These are phyloP conservation scores for Dinothrombium tinctorium DNA, from an alignment of 1,140 invertebrate species.

Conservation along the genomic window DNA sequence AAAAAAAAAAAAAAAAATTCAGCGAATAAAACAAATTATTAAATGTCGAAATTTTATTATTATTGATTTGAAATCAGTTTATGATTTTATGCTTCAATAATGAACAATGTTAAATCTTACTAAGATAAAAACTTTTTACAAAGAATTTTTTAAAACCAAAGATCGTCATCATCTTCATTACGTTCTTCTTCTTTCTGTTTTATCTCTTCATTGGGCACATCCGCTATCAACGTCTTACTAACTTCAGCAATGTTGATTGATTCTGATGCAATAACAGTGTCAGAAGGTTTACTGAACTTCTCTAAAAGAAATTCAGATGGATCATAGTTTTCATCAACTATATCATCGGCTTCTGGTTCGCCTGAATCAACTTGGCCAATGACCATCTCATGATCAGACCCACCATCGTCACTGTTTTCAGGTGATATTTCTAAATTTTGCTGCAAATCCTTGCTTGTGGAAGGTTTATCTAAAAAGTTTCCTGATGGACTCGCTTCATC, in stretches of 20 bases:
- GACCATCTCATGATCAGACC: background rate
- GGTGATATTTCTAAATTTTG: slow-evolving; percentile 21
- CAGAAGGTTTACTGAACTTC: slow-evolving; percentile 5
- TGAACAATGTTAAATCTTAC: too few relatives aligned
- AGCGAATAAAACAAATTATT: too few relatives aligned
- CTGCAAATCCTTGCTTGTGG: background rate
- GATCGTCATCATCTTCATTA: slow-evolving; percentile 25
- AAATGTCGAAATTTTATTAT: too few relatives aligned
- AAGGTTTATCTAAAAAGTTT: background rate
- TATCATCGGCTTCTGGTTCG: slow-evolving; percentile 35
- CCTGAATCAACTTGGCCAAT: slow-evolving; percentile 1
- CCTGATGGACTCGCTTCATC: background rate
- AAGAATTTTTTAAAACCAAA: slow-evolving; percentile 34
- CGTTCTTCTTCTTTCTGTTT: slow-evolving; percentile 17
- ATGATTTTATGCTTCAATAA: too few relatives aligned
- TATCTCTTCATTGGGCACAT: too few relatives aligned
- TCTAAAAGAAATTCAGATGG: slow-evolving; percentile 50
- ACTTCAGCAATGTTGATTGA: slow-evolving; percentile 40
- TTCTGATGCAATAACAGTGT: slow-evolving; percentile 49
- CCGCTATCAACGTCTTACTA: too few relatives aligned
- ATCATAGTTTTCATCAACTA: slow-evolving; percentile 62
- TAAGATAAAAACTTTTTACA: too few relatives aligned
- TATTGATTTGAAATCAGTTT: too few relatives aligned
- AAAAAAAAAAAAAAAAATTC: too few relatives aligned
- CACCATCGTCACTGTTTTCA: slow-evolving; percentile 15